These are phyloP conservation scores for Homalodisca vitripennis DNA, from an alignment of 1,140 invertebrate species.

Conservation along the genomic window DNA sequence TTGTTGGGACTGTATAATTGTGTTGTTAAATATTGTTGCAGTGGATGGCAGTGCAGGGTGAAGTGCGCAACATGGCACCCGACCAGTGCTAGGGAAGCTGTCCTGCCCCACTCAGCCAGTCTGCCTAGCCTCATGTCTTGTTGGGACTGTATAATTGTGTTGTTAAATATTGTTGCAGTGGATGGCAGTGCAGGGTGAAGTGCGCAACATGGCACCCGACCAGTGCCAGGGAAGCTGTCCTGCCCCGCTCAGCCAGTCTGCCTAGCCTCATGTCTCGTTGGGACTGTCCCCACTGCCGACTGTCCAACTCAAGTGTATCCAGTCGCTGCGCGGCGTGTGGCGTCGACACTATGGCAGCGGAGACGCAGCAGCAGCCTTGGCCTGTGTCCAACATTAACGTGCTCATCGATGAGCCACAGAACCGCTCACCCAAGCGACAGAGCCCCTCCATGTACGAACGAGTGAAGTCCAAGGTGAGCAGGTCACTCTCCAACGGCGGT, in stretches of 20 bases:
- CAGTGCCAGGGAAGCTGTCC: neutral
- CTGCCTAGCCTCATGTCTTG: too few species aligned
- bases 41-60: too few species aligned
- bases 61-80: too few species aligned
- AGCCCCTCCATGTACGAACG: slow-evolving; percentile 58
- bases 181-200: slow-evolving; percentile 11
- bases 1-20: too few species aligned
- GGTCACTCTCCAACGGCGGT: slow-evolving; percentile 54
- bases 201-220: neutral
- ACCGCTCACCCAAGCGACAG: slow-evolving; percentile 54
- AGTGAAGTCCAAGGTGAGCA: slow-evolving; percentile 58
- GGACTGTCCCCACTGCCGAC: slow-evolving; percentile 44
- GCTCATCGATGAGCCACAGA: slow-evolving; percentile 37
- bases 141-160: slow-evolving; percentile 47
- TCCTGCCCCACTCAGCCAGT: too few species aligned
- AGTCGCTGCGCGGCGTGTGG: slow-evolving; percentile 39
- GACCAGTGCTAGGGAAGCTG: too few species aligned
- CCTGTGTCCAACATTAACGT: slow-evolving; percentile 28
- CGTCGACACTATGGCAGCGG: slow-evolving; percentile 28
- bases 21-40: too few species aligned
- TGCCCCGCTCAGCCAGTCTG: slow-evolving; percentile 33
- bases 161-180: slow-evolving; percentile 10
- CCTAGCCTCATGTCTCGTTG: slow-evolving; percentile 40
- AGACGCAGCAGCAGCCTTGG: neutral
- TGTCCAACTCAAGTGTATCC: slow-evolving; percentile 43